Conservation (phyloP, 2,113 vertebrate species). For the Tichodroma muraria region DNA sequence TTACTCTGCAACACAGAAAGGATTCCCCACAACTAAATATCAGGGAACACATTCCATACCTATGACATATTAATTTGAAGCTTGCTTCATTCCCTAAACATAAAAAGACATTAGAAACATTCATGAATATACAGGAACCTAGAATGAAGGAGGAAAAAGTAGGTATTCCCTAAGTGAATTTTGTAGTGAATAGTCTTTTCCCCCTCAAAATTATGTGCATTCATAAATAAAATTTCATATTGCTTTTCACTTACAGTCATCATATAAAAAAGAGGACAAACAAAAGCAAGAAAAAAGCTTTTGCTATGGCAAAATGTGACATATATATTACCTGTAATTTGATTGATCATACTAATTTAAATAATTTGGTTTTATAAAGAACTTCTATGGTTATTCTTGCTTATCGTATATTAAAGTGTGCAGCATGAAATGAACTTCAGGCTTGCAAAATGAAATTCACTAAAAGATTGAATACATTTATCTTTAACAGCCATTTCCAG, state of each 20-base stretch:
- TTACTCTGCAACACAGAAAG: conserved; percentile 18
- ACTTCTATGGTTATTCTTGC: background rate
- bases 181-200: background rate
- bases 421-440: background rate
- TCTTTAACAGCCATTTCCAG: background rate
- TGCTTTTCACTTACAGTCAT: background rate
- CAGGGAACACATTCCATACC: conserved; percentile 59
- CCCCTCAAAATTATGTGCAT: background rate
- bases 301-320: background rate
- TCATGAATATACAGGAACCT: background rate
- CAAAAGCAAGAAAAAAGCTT: background rate
- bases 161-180: background rate
- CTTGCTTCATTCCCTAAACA: conserved; percentile 14
- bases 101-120: conserved; percentile 57
- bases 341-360: background rate
- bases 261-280: background rate
- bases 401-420: background rate
- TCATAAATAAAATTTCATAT: background rate
- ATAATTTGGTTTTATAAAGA: background rate
- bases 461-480: background rate
- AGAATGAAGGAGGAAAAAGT: background rate
- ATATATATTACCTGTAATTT: background rate
- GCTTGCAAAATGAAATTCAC: background rate
- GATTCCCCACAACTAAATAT: conserved; percentile 47
- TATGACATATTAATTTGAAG: conserved; percentile 51